Evolutionary conservation across 1,140 invertebrate species (phyloP), one percentile per base, ranked within the genome.

Genomic region (Lasioglossum albipes): DNA sequence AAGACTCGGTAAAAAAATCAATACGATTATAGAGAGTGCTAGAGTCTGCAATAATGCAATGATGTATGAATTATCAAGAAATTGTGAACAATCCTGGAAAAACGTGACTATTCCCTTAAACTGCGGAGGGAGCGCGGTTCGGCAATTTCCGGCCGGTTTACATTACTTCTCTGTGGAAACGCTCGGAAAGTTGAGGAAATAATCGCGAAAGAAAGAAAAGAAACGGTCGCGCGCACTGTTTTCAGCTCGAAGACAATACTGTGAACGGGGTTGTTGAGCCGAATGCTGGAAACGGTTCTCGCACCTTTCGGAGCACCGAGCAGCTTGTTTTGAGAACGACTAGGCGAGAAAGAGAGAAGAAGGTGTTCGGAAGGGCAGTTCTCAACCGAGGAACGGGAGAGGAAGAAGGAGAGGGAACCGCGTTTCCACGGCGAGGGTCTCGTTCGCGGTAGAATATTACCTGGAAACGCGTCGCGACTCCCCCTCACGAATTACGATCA

Each of bases 361-460:
- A 12, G 12, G 45, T 36, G 36, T 36, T 36, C 5, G 36, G 36
- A 36, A 36, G 36, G 36, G 36, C 36, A 2, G 36, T 36, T 36
- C 36, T 36, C 36, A 36, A 36, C 36, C 36, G 3, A 36, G 36
- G 36, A 3, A 36, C 36, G 31, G 31, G 31, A 1, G 31, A 36
- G 12, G 10, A 12, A 49, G 45, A 18, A 16, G 52, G 13, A 16
- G 16, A 52, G 49, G 13, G 49, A 12, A 5, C 13, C 87, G 91
- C 91, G 90, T 92, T 93, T 93, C 89, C 57, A 59, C 57, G 57
- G 87, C 89, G 89, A 92, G n/a, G 3, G 75, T 89, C 86, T 88
- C 85, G 89, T 91, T 90, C 88, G 88, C 87, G 89, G 78, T 76
- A 75, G 68, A 66, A 68, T 72, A 76, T 77, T 85, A 84, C 84